Evolutionary conservation across 2,113 vertebrate species (phyloP), one percentile per base, ranked within the genome.

Genomic region (Coracopsis vasa): DNA sequence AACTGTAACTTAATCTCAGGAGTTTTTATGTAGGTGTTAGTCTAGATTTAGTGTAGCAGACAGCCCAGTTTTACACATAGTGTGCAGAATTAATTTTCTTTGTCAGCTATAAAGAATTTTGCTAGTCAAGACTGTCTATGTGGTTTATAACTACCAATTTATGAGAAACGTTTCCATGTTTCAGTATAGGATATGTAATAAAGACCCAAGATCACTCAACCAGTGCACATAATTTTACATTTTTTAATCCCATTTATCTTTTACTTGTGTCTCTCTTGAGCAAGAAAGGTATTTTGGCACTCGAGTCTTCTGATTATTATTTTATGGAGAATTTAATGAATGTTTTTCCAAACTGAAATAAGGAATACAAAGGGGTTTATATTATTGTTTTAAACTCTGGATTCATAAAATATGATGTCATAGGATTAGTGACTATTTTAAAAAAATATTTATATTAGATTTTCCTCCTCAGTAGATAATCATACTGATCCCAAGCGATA

Each of bases 51-150:
- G 44, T 77, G 24, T 69, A 86, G 24, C 44, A 61, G 53, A 70
- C n/a, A 93, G 54, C 27, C 7, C 19, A 48, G 28, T 82, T 90
- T 93, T 44, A 9, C 29, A 69, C 8, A 44, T 20, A 80, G 71
- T 53, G 73, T 90, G 31, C 72, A 90, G 45, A 94, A 95, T 92
- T 91, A 81, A 74, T 93, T 77, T 93, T 82, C 70, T 73, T 86
- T 80, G 45, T 53, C 47, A 81, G 18, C 44, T 86, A 27, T 86
- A 86, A 90, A 86, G 31, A 90, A 62, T 80, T 88, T 65, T 94
- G 37, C 64, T 86, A 64, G 80, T 73, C 53, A 62, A 69, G 74
- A 61, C 45, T 90, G 23, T 42, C 88, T 47, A 2, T 88, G 41
- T 74, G 29, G 23, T 78, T 94, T 95, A 90, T 80, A 73, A 73